Conservation (phyloP, 64 coral and sea anemone genomes). For the Actinia tenebrosa region DNA sequence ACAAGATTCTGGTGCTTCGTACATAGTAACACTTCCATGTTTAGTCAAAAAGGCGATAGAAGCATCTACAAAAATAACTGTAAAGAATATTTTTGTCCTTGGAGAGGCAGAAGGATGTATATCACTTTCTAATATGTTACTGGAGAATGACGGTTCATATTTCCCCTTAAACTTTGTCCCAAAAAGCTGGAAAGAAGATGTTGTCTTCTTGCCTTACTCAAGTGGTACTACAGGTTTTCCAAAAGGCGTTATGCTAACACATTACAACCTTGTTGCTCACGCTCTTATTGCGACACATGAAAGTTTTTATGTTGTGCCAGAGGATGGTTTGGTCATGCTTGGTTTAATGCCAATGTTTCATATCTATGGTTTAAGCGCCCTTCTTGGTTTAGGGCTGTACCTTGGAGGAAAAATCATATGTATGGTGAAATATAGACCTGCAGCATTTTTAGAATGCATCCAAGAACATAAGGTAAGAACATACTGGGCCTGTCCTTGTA, state of each 20-base stretch:
- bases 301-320: neutral
- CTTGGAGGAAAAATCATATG: constrained; percentile 40
- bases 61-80: constrained; percentile 24
- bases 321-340: constrained; percentile 27
- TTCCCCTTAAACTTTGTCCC: constrained; percentile 38
- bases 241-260: constrained; percentile 80
- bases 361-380: constrained; percentile 23
- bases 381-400: constrained; percentile 8
- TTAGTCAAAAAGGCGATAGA: constrained; percentile 52
- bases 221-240: constrained; percentile 74
- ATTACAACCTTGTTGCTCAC: constrained; percentile 54
- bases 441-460: constrained; percentile 49
- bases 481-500: neutral
- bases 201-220: constrained; percentile 59
- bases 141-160: constrained; percentile 30
- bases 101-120: constrained; percentile 52
- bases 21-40: constrained; percentile 37
- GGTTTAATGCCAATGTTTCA: constrained; percentile 70
- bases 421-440: constrained; percentile 56
- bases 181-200: constrained; percentile 56
- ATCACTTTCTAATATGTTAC: constrained; percentile 45
- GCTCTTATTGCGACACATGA: constrained; percentile 7
- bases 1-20: constrained; percentile 38
- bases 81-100: constrained; percentile 59
- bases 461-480: constrained; percentile 63